Conservation (phyloP, 2,888 invertebrate species). For the Macrosoma leucophasiata region DNA sequence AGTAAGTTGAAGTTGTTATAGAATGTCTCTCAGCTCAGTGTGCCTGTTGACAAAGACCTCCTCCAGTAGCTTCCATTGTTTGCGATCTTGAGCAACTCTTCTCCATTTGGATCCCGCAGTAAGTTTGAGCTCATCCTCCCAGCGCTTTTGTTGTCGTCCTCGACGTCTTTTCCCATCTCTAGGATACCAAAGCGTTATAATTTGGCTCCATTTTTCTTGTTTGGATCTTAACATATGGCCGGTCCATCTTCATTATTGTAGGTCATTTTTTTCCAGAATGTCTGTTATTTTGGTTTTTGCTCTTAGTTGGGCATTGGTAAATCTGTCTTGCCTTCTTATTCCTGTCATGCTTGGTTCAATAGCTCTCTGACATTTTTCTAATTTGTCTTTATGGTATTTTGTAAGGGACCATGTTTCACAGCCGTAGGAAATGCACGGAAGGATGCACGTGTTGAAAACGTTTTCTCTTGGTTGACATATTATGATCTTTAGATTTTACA, state of each 20-base stretch:
- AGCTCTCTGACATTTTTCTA: conserved; percentile 8
- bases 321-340: neutral
- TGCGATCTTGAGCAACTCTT: too few species aligned
- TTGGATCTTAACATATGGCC: neutral
- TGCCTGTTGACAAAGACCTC: too few species aligned
- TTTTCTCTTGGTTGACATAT: conserved; percentile 4
- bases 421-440: conserved; percentile 6
- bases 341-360: conserved; percentile 11
- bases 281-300: neutral
- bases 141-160: too few species aligned
- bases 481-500: conserved; percentile 4
- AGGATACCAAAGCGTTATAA: too few species aligned
- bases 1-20: too few species aligned
- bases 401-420: conserved; percentile 6
- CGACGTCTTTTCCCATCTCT: too few species aligned
- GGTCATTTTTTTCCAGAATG: neutral
- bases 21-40: too few species aligned
- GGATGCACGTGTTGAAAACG: conserved; percentile 5
- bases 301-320: neutral
- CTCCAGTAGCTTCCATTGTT: too few species aligned
- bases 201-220: neutral
- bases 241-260: neutral
- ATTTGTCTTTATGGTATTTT: neutral
- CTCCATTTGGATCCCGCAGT: too few species aligned
- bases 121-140: too few species aligned